Base-by-base conservation (phyloP, 1,140 invertebrate species). In the Tetraneura akinire region DNA sequence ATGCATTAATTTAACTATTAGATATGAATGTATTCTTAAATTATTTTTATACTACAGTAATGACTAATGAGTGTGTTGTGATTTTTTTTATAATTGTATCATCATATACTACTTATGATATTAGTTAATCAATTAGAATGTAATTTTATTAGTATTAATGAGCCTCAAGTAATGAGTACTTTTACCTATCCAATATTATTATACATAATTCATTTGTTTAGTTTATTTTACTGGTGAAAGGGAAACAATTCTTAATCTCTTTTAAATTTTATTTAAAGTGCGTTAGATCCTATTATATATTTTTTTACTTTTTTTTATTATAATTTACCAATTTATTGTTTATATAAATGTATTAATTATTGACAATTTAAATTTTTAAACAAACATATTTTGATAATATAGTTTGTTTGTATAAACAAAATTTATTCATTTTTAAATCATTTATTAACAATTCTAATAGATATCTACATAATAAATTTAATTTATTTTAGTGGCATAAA, bases 1-100 rank as follows among this genome's bases (percentile, higher is more conserved):
- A 71, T 51, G 14, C 23, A 49, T 71, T 29, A 49, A 18, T 71
- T 29, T 51, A 71, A 71, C 23, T 51, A 71, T 71, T 71, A 51
- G 23, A 71, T 71, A 51, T 71, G n/a, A 32, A n/a, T 32, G 8
- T 51, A 71, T 37, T 55, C 13, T 74, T 55, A 74, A 74, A 55
- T 74, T 74, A 74, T 74, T 74, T 74, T 74, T 74, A 51, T 71
- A 49, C 68, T 23, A 16, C 21, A 71, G 16, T 49, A 71, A 32
- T n/a, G 23, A 71, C 9, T 49, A 71, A 32, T n/a, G 23, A 71
- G 68, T 71, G 68, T 51, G 23, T 71, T 71, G 68, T 70, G 66
- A 70, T n/a, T 18, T 70, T 70, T 70, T 37, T 37, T 37, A 4
- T 37, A n/a, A 51, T 71, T 51, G 49, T 51, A 29, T 51, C 10